These are phyloP conservation scores for Tautogolabrus adspersus DNA, from an alignment of 2,113 vertebrate genomes.

Conservation along the genomic window DNA sequence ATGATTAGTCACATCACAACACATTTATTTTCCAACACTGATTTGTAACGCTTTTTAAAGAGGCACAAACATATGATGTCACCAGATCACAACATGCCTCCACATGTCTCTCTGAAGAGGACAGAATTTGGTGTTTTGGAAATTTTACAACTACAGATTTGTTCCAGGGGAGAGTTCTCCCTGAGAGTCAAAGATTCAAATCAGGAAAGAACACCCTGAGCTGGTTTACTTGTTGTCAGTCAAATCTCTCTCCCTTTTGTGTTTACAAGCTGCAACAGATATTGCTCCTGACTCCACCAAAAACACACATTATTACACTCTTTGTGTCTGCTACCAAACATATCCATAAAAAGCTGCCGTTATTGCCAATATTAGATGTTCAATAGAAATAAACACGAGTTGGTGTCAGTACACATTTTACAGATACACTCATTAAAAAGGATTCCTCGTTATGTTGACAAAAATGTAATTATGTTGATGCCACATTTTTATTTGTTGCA, in stretches of 20 bases:
- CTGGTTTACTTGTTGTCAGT: background rate
- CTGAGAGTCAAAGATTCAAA: background rate
- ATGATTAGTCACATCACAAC: background rate
- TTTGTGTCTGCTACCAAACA: too few species aligned
- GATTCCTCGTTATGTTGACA: background rate
- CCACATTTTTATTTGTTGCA: background rate
- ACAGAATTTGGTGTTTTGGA: background rate
- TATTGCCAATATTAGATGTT: background rate
- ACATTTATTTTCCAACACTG: background rate
- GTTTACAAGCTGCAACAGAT: too few species aligned
- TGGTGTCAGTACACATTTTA: background rate
- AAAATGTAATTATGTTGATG: background rate
- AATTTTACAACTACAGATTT: background rate
- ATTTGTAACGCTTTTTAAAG: background rate
- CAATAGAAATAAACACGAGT: background rate
- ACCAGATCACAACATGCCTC: background rate
- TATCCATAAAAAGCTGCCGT: too few species aligned
- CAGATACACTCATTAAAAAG: background rate
- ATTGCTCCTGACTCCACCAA: too few species aligned
- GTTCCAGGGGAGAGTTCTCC: background rate
- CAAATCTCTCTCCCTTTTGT: background rate
- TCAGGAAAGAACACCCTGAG: background rate
- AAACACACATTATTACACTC: too few species aligned
- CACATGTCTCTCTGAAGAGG: background rate
- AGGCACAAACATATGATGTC: background rate